Conservation (phyloP, 2,113 vertebrate genomes). For the Chloropsis hardwickii region DNA sequence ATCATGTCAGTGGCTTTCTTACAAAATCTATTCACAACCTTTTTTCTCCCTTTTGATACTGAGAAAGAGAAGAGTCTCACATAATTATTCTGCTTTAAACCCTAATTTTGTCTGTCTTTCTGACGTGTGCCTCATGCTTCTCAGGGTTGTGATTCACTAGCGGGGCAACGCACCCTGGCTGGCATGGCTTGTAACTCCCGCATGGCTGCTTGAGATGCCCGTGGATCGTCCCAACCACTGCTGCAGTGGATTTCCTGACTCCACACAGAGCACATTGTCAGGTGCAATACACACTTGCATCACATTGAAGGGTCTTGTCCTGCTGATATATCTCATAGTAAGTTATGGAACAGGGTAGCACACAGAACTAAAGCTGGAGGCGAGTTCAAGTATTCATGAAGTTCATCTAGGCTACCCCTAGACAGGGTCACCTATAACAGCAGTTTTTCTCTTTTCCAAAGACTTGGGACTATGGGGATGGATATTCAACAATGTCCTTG, state of each 20-base stretch:
- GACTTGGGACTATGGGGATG: not conserved
- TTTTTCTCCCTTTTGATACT: not conserved
- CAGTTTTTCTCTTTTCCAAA: not conserved
- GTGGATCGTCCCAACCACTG: not conserved
- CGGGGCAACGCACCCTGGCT: not conserved
- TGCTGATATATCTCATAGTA: not conserved
- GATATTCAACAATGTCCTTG: not conserved
- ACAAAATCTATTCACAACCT: not conserved
- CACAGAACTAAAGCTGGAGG: not conserved
- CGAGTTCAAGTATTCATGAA: not conserved
- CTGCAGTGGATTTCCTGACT: not conserved
- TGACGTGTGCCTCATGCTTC: not conserved
- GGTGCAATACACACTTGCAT: not conserved
- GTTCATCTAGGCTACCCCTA: not conserved
- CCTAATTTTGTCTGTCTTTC: not conserved
- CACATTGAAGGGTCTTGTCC: not conserved
- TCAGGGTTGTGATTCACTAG: not conserved
- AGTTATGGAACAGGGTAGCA: not conserved
- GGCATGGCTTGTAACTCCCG: not conserved
- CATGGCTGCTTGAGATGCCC: rapidly evolving
- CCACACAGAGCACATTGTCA: not conserved
- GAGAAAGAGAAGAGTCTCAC: not conserved
- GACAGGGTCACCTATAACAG: not conserved
- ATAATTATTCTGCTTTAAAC: not conserved
- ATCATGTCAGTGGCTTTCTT: not conserved